A percentile compares a stretch with the other conserved stretches of the same genome.
These are phyloP conservation scores for Sogatella furcifera DNA, from an alignment of 1,140 invertebrate genomes.

Conservation along the genomic window DNA sequence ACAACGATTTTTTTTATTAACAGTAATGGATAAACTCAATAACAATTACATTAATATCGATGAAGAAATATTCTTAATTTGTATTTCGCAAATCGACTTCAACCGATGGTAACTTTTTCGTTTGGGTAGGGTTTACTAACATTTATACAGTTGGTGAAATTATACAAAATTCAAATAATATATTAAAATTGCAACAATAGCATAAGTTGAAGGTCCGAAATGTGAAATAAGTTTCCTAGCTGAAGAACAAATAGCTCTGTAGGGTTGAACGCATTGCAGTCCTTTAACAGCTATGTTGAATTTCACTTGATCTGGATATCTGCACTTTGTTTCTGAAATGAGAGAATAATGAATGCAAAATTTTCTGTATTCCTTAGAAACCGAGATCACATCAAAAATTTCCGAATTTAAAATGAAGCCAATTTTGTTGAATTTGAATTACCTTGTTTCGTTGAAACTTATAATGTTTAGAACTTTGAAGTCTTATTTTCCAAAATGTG, in stretches of 20 bases:
- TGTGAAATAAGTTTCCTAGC: not conserved
- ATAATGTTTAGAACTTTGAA: no score
- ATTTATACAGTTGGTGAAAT: not conserved
- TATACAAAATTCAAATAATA: no score
- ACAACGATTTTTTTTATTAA: no score
- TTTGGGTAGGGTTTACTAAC: not conserved
- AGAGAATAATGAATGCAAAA: not conserved
- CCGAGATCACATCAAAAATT: not conserved
- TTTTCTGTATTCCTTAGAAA: not conserved
- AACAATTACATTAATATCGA: no score
- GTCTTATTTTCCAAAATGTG: no score
- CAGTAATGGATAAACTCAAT: no score
- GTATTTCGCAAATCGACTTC: no score
- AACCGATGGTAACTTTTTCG: no score
- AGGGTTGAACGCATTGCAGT: slow-evolving; percentile 6
- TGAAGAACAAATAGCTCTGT: not conserved
- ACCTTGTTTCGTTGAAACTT: not conserved
- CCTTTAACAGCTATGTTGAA: slow-evolving; percentile 14
- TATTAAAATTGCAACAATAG: no score
- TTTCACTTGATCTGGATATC: slow-evolving; percentile 11
- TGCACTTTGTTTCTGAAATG: slow-evolving; percentile 14
- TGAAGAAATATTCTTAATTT: no score
- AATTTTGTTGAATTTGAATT: no score
- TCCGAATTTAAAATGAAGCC: not conserved
- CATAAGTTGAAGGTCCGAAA: no score